Base-by-base conservation (phyloP, 2,888 invertebrate genomes). In the Hirtodrosophila confusa region DNA sequence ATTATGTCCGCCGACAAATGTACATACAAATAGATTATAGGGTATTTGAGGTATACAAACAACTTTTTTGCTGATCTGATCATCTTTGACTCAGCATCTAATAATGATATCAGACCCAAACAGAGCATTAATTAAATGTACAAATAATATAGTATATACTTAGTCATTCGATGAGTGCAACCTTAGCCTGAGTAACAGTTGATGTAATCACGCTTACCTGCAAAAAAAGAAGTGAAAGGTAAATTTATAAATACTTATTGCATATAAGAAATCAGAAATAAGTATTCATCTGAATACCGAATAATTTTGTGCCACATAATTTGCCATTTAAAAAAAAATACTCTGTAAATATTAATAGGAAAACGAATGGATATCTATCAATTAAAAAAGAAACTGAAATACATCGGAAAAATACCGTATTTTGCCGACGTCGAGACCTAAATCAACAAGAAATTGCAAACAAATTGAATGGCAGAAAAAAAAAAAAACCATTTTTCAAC, bases 381-480 rank as follows among this genome's bases (percentile, higher is more conserved):
- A 43, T 57, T 45, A 39, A 24, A 17, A 55, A 17, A 8, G 33
- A n/a, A 58, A 37, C 41, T 39, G 23, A 43, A 58, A 64, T 55
- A 50, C 17, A 54, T 41, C 11, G 31, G 17, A n/a, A 10, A 36
- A 56, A 24, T 35, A 45, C 35, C 5, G 2, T 36, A 62, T 35
- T 67, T 61, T 48, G 41, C 43, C 50, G 50, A 50, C 24, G 9
- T 45, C 24, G 17, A 24, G 53, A 60, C 80, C 80, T 84, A 84
- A 80, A 78, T 80, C 85, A 84, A 80, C 75, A 83, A 63, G 31
- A 83, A 86, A 86, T 83, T 76, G 76, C 72, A 69, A 78, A 80
- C 84, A 80, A 84, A 82, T 82, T 86, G 84, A 47, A 45, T 27
- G 27, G 27, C 17, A 27, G 6, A 27, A 27, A 6, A 27, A 58